Conservation (phyloP, 2,113 vertebrate species). For the Syngnathus typhle region DNA sequence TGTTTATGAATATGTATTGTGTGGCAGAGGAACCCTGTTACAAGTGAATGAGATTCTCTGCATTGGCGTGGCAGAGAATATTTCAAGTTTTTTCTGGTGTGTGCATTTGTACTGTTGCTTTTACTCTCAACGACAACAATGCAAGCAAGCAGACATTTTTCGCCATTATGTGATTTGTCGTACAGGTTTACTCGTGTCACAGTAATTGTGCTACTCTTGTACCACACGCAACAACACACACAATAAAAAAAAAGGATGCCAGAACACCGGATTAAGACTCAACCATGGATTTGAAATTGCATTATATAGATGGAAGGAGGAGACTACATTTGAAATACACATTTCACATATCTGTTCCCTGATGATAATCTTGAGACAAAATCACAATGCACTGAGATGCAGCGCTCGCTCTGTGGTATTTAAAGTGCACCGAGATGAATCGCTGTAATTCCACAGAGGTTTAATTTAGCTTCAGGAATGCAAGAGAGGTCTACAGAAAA, state of each 20-base stretch:
- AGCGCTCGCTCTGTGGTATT: constrained; percentile 25
- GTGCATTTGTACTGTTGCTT: not conserved
- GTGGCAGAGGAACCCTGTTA: constrained; percentile 55
- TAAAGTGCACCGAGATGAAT: constrained; percentile 34
- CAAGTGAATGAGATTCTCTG: constrained; percentile 26
- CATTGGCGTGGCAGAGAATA: constrained; percentile 26
- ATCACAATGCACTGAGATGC: constrained; percentile 11
- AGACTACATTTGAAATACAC: not conserved
- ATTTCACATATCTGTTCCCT: constrained; percentile 3
- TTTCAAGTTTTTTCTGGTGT: not conserved
- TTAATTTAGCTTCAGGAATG: constrained; percentile 23
- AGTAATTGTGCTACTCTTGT: constrained; percentile 77
- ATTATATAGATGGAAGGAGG: not conserved
- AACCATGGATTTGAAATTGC: not conserved
- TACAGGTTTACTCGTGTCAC: constrained; percentile 84
- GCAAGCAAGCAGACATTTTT: constrained; percentile 39
- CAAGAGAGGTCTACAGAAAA: constrained; percentile 22
- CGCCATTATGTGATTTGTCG: constrained; percentile 42
- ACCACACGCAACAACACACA: constrained; percentile 80
- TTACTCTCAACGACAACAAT: constrained; percentile 7
- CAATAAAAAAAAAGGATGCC: constrained; percentile 78
- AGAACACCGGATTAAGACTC: constrained; percentile 38
- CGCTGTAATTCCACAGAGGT: constrained; percentile 19
- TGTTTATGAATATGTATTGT: constrained; percentile 28
- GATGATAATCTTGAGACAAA: constrained; percentile 2